phyloP scores from a whole-genome alignment of 2,113 vertebrate genomes.

The Solenodon paradoxus region DNA sequence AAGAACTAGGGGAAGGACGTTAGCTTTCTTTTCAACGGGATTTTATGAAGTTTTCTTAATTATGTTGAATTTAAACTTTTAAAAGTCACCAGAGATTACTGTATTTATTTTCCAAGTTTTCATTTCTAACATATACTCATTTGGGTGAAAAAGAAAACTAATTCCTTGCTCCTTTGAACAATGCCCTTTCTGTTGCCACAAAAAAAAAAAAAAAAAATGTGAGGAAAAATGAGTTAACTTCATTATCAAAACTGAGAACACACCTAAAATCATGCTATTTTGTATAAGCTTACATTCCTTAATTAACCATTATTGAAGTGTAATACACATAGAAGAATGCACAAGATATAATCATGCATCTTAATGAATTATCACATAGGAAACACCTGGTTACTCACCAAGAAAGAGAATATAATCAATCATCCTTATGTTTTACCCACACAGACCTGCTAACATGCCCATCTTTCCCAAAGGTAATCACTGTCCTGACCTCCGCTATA shows the following conservation, averaged over 20 bases:
- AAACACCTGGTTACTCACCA: not conserved
- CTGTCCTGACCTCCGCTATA: not conserved
- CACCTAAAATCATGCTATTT: not conserved
- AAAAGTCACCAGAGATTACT: not conserved
- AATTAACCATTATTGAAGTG: not conserved
- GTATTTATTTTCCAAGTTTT: slow-evolving; percentile 16
- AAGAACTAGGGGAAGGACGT: not conserved
- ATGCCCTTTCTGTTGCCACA: not conserved
- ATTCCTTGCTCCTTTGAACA: not conserved
- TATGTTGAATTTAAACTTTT: slow-evolving; percentile 2
- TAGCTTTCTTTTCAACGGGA: not conserved
- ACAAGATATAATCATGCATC: not conserved
- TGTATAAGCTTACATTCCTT: not conserved
- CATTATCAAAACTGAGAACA: not conserved
- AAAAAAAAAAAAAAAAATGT: not conserved
- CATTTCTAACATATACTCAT: not conserved
- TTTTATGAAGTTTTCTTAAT: not conserved
- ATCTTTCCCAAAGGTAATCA: not conserved
- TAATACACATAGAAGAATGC: not conserved
- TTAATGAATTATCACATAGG: not conserved
- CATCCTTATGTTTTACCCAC: not conserved
- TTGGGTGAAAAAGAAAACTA: not conserved
- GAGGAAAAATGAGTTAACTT: not conserved
- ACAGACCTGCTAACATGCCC: not conserved
- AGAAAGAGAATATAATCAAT: not conserved